Evolutionary conservation across 2,797 vertebrate species (phyloP).

Genomic region (Harpagifer antarcticus): DNA sequence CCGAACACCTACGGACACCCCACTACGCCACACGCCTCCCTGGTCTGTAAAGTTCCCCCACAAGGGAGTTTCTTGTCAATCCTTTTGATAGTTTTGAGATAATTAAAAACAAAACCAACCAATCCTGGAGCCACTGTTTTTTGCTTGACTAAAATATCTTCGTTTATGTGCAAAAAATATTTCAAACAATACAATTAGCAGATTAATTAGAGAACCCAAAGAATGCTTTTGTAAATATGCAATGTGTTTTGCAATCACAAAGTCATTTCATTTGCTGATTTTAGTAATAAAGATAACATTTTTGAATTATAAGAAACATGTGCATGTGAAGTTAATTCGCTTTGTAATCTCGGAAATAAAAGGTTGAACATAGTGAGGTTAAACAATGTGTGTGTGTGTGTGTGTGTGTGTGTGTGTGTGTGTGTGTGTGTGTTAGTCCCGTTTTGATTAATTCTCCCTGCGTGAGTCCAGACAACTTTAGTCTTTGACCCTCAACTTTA

Average conservation of each 20-base stretch:
- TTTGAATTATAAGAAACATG: too few species aligned
- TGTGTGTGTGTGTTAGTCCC: conserved; percentile 17
- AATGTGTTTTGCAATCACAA: not conserved
- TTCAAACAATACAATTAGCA: not conserved
- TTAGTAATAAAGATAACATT: not conserved
- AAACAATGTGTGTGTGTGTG: not conserved
- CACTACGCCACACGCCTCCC: too few species aligned
- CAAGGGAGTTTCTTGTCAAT: too few species aligned
- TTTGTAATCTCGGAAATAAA: not conserved
- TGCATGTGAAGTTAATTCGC: too few species aligned
- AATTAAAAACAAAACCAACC: not conserved
- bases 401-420: too few species aligned
- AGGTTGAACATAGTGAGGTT: not conserved
- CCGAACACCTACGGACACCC: too few species aligned
- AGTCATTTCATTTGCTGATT: not conserved
- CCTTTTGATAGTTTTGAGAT: not conserved
- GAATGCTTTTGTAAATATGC: not conserved
- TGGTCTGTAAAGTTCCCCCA: too few species aligned
- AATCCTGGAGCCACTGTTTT: not conserved
- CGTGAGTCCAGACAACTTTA: conserved; percentile 44
- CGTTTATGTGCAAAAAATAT: not conserved
- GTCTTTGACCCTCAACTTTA: conserved; percentile 63
- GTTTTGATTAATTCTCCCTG: conserved; percentile 30
- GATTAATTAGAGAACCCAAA: not conserved
- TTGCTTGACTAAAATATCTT: not conserved